Percentiles rank a stretch among this genome's conserved stretches.
phyloP scores from a whole-genome alignment of 2,797 vertebrate species.

The Tragopan temminckii region DNA sequence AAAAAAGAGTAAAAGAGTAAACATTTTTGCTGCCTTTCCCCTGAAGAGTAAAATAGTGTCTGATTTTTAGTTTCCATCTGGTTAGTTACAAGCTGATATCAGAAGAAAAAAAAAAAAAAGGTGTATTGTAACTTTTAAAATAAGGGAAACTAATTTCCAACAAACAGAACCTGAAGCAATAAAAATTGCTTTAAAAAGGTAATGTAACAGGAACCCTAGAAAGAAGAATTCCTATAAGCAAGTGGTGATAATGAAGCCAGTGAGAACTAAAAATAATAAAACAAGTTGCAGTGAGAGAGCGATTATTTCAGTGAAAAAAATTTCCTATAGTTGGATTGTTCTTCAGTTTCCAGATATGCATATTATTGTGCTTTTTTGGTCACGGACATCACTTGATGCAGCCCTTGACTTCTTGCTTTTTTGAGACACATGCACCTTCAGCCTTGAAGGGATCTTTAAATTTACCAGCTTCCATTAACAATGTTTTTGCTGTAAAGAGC shows the following conservation, averaged over 20 bases:
- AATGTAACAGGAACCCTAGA: not conserved
- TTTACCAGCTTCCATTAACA: not conserved
- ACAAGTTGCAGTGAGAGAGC: not conserved
- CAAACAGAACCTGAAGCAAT: not conserved
- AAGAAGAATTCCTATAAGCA: not conserved
- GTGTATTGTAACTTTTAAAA: not conserved
- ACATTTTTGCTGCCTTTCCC: no score
- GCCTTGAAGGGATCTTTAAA: not conserved
- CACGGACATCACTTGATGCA: not conserved
- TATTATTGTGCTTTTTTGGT: not conserved
- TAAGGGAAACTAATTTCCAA: not conserved
- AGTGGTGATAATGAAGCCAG: not conserved
- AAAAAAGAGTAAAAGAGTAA: not conserved
- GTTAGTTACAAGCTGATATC: not conserved
- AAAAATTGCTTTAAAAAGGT: not conserved
- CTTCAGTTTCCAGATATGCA: not conserved
- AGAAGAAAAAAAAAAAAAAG: not conserved
- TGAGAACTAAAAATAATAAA: not conserved
- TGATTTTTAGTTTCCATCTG: not conserved
- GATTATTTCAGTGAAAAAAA: not conserved
- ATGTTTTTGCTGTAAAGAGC: not conserved
- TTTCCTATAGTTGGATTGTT: not conserved
- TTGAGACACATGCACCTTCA: not conserved
- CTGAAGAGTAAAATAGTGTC: not conserved
- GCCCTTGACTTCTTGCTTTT: not conserved